Conservation (phyloP, 1,140 invertebrate genomes). For the Marisa cornuarietis region DNA sequence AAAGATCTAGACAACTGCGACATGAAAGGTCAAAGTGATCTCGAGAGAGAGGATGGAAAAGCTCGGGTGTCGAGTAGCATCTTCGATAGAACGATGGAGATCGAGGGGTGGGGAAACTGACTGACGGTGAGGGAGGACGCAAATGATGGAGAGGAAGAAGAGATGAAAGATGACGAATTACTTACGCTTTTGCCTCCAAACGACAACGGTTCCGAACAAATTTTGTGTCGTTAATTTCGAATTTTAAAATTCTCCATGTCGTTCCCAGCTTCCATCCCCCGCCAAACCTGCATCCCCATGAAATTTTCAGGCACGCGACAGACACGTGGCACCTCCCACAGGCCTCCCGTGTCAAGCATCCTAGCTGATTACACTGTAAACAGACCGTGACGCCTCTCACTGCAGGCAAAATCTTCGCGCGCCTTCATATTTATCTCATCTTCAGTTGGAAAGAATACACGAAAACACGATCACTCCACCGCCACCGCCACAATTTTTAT, state of each 20-base stretch:
- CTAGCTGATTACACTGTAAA: neutral
- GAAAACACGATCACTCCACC: neutral
- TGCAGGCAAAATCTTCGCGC: neutral
- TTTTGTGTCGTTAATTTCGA: too few relatives aligned
- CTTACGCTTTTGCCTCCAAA: too few relatives aligned
- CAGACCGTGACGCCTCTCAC: neutral
- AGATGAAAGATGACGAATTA: neutral
- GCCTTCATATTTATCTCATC: neutral
- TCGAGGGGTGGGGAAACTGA: neutral
- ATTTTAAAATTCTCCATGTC: too few relatives aligned
- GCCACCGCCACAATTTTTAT: neutral
- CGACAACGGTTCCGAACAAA: too few relatives aligned
- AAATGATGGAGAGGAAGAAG: slow-evolving; percentile 12
- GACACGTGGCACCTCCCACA: too few relatives aligned
- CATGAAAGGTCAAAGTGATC: neutral
- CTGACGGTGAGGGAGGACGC: neutral
- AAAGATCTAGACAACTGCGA: neutral
- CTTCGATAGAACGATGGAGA: neutral
- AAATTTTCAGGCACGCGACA: too few relatives aligned
- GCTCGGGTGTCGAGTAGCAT: too few relatives aligned
- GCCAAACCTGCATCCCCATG: too few relatives aligned
- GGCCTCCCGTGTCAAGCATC: neutral
- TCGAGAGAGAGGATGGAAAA: neutral
- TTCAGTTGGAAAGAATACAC: too few relatives aligned
- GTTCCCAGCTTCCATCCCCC: too few relatives aligned